Evolutionary conservation across 2,888 invertebrate species (phyloP).

Genomic region (Agonopterix arenella): DNA sequence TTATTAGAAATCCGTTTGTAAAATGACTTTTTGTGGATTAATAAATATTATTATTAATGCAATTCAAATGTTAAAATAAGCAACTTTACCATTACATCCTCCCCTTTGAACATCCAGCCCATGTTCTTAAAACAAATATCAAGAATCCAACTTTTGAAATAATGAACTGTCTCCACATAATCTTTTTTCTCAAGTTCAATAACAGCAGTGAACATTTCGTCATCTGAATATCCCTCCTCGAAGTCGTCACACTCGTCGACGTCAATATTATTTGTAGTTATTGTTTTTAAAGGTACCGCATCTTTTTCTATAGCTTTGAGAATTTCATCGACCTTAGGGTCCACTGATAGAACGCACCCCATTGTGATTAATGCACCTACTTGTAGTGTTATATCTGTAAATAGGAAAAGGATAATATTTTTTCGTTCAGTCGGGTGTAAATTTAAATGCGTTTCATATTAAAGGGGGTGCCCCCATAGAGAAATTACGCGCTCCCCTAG

Average conservation of each 20-base stretch:
- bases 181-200: conserved; percentile 14
- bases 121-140: conserved; percentile 78
- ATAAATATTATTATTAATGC: no score
- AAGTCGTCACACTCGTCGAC: conserved; percentile 56
- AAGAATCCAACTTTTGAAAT: conserved; percentile 78
- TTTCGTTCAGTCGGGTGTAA: no score
- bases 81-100: conserved; percentile 38
- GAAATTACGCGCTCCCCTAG: no score
- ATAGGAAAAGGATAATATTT: no score
- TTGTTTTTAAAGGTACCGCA: conserved; percentile 28
- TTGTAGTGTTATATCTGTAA: conserved; percentile 81
- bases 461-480: no score
- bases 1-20: no score
- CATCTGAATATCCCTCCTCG: conserved; percentile 67
- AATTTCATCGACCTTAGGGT: conserved; percentile 81
- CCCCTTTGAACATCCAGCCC: conserved; percentile 56
- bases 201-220: conserved; percentile 50
- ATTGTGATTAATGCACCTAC: conserved; percentile 85
- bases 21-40: no score
- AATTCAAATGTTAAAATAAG: no score
- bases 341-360: conserved; percentile 81
- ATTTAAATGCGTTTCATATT: no score
- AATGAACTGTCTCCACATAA: conserved; percentile 30
- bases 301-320: conserved; percentile 73
- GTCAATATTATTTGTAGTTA: conserved; percentile 24